Conservation (phyloP, 2,888 invertebrate species). For the Formica aserva region DNA sequence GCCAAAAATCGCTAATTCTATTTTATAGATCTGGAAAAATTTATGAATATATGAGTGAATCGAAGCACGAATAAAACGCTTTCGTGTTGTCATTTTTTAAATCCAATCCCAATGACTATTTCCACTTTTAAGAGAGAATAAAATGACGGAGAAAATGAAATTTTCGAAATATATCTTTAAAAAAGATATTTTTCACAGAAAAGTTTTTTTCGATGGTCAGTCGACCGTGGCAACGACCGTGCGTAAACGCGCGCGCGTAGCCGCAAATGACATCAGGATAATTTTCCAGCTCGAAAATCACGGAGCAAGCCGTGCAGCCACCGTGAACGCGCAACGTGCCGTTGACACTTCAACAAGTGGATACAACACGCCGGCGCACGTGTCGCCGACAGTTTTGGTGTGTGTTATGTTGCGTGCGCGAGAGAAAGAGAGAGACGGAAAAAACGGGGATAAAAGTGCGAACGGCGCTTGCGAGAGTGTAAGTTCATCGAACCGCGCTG, state of each 20-base stretch:
- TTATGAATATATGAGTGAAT: neutral
- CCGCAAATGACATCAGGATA: conserved; percentile 76
- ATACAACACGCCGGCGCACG: conserved; percentile 68
- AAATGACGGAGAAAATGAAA: neutral
- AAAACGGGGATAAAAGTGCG: conserved; percentile 45
- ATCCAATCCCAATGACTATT: neutral
- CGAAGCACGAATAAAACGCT: neutral
- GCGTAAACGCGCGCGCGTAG: conserved; percentile 55
- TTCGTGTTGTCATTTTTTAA: neutral
- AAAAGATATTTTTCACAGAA: too few relatives aligned
- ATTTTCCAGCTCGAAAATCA: conserved; percentile 80
- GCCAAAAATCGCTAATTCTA: neutral
- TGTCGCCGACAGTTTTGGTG: conserved; percentile 70
- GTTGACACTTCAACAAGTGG: conserved; percentile 77
- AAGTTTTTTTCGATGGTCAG: conserved; percentile 21
- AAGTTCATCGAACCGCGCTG: conserved; percentile 50
- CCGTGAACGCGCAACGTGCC: conserved; percentile 75
- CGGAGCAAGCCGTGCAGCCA: conserved; percentile 61
- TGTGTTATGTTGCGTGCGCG: neutral
- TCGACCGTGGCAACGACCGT: conserved; percentile 30
- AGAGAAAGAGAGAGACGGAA: neutral
- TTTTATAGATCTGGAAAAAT: neutral
- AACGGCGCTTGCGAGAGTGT: neutral
- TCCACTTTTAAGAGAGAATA: neutral
- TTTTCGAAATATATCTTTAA: too few relatives aligned